Evolutionary conservation across 35 echinoderm and acorn worm genomes (phyloP), one percentile per base, ranked within the genome.

Genomic region (Lytechinus pictus): DNA sequence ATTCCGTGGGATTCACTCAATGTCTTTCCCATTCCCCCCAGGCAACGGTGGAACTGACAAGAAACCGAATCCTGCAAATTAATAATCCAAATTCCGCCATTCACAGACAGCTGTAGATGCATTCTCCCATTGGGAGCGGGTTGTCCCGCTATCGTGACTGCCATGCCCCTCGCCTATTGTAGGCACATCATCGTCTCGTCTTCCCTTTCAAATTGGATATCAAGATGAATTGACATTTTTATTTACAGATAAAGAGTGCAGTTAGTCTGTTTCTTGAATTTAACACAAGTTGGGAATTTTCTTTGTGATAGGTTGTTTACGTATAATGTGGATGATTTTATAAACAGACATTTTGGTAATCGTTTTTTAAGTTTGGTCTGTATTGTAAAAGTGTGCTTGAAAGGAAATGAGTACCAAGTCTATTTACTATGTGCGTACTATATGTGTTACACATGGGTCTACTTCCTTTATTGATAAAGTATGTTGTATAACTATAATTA

Each of bases 11-110:
- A 79, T 79, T 79, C 66, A 79, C 66, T 79, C 66, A 79, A 79
- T 79, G 66, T 79, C 66, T 79, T 79, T 79, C 66, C 66, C 66
- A 79, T 79, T 79, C 66, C 66, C 61, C 66, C 66, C 66, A 79
- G 66, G 66, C 66, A 79, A 60, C 14, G 66, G 56, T 13, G 9
- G 66, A 79, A 24, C 66, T 79, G 66, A 79, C 66, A 79, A 79
- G 66, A 79, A 79, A 79, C 66, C 66, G 66, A 79, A 79, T 79
- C 66, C 66, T 79, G 66, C 66, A 79, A 79, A 79, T 79, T 79
- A 79, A 79, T 79, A 79, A 79, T 79, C 66, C 66, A 79, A 79
- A 79, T 79, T 79, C 66, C 66, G 14, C 66, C 21, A 79, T 79
- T 79, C 66, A 79, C 66, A 6, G 66, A 79, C 66, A 79, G 66